These are phyloP conservation scores for Siderastrea siderea DNA, from an alignment of 92 coral and sea anemone genomes.

Conservation along the genomic window DNA sequence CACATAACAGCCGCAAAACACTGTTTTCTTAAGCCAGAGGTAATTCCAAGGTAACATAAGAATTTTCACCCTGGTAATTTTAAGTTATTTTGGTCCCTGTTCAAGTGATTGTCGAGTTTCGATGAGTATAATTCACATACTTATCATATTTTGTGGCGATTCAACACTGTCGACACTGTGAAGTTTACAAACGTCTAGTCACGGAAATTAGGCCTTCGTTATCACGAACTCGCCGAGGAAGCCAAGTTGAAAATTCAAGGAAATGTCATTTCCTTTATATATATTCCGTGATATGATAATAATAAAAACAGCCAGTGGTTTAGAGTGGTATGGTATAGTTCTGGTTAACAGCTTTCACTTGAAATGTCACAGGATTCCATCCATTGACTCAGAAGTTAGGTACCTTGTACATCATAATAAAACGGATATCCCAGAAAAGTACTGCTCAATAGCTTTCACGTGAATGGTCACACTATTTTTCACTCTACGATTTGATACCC, in stretches of 20 bases:
- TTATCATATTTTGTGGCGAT: slow-evolving; percentile 7
- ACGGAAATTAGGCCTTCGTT: not conserved
- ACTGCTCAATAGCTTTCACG: not conserved
- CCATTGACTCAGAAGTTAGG: not conserved
- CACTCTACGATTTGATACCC: not conserved
- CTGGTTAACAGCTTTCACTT: too few species aligned
- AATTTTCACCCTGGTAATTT: not conserved
- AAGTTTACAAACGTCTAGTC: slow-evolving; percentile 12
- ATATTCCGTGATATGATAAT: too few species aligned
- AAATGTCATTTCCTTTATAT: too few species aligned
- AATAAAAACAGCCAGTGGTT: too few species aligned
- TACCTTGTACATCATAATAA: not conserved
- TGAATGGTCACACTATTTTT: not conserved
- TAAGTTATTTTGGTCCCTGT: not conserved
- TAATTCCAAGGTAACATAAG: not conserved
- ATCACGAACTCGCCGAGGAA: not conserved
- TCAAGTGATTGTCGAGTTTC: not conserved
- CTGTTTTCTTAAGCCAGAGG: not conserved
- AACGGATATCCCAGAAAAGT: not conserved
- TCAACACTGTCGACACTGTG: not conserved
- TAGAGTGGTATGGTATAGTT: too few species aligned
- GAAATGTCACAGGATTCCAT: not conserved
- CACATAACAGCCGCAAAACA: not conserved
- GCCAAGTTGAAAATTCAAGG: not conserved
- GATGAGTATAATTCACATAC: slow-evolving; percentile 4